Conservation (phyloP, 1,140 invertebrate species). For the Monochamus saltuarius region DNA sequence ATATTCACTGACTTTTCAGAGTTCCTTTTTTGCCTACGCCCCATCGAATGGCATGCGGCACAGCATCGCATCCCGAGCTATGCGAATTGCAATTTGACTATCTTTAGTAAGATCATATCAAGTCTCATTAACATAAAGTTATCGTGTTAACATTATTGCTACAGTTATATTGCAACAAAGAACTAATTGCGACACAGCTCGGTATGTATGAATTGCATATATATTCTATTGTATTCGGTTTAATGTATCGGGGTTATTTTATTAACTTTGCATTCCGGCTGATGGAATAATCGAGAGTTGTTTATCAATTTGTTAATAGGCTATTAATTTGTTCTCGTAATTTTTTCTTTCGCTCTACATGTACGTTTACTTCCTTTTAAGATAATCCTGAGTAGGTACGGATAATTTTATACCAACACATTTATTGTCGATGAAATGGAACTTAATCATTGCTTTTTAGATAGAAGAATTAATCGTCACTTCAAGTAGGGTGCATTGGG, state of each 20-base stretch:
- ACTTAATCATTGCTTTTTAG: no score
- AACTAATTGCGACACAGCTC: conserved; percentile 32
- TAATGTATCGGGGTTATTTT: conserved; percentile 6
- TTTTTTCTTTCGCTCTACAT: not conserved
- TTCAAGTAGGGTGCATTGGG: no score
- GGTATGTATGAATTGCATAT: conserved; percentile 7
- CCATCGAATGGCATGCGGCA: no score
- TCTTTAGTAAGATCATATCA: conserved; percentile 15
- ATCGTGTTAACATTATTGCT: conserved; percentile 34
- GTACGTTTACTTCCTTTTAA: not conserved
- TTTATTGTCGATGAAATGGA: not conserved
- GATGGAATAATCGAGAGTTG: conserved; percentile 5
- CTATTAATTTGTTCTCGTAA: not conserved
- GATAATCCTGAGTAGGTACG: not conserved
- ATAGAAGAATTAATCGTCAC: no score
- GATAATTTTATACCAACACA: not conserved
- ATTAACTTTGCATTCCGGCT: conserved; percentile 2
- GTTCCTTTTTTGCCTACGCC: no score
- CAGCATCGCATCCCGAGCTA: no score
- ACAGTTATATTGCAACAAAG: conserved; percentile 28
- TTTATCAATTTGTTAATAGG: not conserved
- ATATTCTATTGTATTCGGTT: conserved; percentile 17
- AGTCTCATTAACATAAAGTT: conserved; percentile 30
- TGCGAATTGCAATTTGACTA: conserved; percentile 12
- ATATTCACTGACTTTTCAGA: no score